Evolutionary conservation across 2,113 vertebrate species (phyloP).

Genomic region (Athene cunicularia): DNA sequence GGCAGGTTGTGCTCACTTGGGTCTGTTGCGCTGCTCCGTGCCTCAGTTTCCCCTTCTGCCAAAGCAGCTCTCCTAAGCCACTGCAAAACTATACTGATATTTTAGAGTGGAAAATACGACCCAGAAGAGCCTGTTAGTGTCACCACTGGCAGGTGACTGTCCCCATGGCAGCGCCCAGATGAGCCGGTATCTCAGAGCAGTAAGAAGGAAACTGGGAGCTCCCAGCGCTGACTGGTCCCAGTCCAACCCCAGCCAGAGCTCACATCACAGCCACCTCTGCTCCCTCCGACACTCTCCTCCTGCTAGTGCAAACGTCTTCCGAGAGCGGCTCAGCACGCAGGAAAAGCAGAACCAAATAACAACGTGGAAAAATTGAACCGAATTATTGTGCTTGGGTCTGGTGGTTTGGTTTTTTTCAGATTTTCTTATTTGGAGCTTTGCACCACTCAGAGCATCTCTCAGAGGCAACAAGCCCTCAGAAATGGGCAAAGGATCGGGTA

Average conservation of each 20-base stretch:
- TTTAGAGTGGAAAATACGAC: background rate
- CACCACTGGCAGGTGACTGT: background rate
- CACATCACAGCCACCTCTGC: background rate
- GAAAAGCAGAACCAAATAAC: background rate
- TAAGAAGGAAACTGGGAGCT: background rate
- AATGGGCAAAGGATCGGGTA: background rate
- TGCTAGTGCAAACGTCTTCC: background rate
- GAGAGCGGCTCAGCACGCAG: background rate
- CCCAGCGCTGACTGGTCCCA: background rate
- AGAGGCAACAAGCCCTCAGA: background rate
- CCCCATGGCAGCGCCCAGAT: background rate
- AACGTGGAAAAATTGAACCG: background rate
- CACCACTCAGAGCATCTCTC: background rate
- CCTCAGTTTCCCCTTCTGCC: background rate
- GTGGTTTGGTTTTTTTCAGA: background rate
- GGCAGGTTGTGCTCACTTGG: rapidly evolving
- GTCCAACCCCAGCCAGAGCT: background rate
- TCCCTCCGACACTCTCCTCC: background rate
- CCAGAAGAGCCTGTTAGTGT: background rate
- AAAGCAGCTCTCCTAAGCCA: background rate
- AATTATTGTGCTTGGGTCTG: background rate
- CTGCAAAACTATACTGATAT: rapidly evolving
- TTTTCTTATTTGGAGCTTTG: background rate
- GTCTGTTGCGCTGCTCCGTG: background rate
- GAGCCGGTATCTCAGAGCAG: background rate